Percentiles rank a stretch among this genome's conserved stretches.
Conservation (phyloP, 1,140 invertebrate genomes). For the Galleria mellonella region DNA sequence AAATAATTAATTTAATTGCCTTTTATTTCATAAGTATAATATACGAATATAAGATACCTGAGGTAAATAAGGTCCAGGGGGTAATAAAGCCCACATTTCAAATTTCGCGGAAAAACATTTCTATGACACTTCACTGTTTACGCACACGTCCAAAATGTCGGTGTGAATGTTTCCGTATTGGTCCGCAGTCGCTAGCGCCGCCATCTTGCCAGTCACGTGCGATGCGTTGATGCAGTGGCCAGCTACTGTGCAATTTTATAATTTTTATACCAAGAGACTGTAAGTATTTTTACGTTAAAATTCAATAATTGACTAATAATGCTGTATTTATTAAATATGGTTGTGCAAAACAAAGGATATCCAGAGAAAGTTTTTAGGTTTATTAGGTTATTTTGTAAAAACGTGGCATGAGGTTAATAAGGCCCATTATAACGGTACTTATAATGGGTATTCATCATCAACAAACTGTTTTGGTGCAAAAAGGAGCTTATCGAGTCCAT, state of each 20-base stretch:
- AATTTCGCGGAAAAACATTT: conserved; percentile 1
- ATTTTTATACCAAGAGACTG: background rate
- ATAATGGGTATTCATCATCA: conserved; percentile 40
- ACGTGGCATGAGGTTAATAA: background rate
- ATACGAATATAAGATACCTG: background rate
- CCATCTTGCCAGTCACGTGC: background rate
- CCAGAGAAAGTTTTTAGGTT: no score
- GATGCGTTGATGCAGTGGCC: background rate
- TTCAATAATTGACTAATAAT: conserved; percentile 1
- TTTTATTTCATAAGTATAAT: no score
- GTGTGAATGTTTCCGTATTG: conserved; percentile 1
- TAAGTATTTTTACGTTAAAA: background rate
- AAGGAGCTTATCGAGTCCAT: conserved; percentile 49
- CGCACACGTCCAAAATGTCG: background rate
- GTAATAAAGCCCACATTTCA: background rate
- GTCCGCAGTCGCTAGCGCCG: background rate
- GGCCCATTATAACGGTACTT: background rate
- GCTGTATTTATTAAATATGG: background rate
- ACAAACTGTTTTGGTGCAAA: conserved; percentile 33
- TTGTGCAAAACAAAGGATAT: background rate
- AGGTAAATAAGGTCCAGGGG: conserved; percentile 1
- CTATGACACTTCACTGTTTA: conserved; percentile 1
- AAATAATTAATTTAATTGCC: no score
- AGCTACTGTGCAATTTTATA: background rate
- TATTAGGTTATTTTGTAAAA: no score